Evolutionary conservation across 1,140 invertebrate genomes (phyloP).

Genomic region (Drosophila baimaii): DNA sequence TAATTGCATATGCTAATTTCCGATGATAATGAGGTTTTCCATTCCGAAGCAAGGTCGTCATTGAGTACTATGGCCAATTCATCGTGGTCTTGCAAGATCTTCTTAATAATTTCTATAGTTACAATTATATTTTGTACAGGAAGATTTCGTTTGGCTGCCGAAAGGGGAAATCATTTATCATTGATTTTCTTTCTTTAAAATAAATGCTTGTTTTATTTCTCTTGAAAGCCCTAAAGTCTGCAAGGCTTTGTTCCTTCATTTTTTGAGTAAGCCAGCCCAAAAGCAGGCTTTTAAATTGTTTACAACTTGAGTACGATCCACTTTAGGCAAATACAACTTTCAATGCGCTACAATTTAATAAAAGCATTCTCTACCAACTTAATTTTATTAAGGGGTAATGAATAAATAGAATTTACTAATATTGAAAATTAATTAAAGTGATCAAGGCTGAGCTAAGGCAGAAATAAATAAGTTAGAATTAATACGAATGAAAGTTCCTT

Average conservation of each 20-base stretch:
- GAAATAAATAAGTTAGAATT: too few species aligned
- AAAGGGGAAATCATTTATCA: not conserved
- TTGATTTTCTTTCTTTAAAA: not conserved
- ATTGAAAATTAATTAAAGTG: too few species aligned
- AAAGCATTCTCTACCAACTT: not conserved
- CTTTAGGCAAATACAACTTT: not conserved
- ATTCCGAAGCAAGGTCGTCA: conserved; percentile 14
- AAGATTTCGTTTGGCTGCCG: not conserved
- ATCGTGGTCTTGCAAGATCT: not conserved
- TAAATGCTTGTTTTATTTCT: not conserved
- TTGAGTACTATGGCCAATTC: conserved; percentile 7
- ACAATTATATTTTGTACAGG: not conserved
- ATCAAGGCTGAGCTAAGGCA: too few species aligned
- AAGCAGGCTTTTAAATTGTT: conserved; percentile 7
- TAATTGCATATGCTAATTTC: conserved; percentile 58
- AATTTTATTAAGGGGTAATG: too few species aligned
- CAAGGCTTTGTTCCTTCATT: not conserved
- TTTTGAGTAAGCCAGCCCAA: not conserved
- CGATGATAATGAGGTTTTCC: conserved; percentile 30
- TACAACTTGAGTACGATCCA: not conserved
- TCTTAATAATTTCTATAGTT: not conserved
- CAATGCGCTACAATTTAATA: conserved; percentile 4
- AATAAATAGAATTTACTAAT: too few species aligned
- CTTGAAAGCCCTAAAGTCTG: not conserved
- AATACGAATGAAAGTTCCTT: too few species aligned